Percentiles rank a stretch among this genome's conserved stretches.
Evolutionary conservation across 1,140 invertebrate genomes (phyloP).

Genomic region (Oppia nitens): DNA sequence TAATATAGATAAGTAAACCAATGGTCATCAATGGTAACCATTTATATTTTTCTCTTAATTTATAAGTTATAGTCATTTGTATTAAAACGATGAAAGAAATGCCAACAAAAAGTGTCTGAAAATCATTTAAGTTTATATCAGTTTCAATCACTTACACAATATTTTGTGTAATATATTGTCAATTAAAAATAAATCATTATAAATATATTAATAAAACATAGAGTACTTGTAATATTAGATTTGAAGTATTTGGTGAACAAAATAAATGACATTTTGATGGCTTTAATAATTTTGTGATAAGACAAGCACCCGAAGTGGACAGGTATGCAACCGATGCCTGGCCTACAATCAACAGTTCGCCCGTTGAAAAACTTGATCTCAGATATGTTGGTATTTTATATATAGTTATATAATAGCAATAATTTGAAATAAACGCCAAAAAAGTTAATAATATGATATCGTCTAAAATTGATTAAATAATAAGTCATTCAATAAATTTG

Average conservation of each 20-base stretch:
- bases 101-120: neutral
- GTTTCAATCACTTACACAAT: neutral
- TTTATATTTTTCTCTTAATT: neutral
- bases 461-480: no score
- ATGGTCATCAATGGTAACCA: neutral
- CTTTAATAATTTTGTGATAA: neutral
- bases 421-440: neutral
- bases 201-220: neutral
- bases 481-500: no score
- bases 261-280: neutral
- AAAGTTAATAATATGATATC: no score
- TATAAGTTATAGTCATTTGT: neutral
- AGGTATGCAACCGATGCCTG: neutral
- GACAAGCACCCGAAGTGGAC: neutral
- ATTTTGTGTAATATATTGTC: neutral
- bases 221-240: neutral
- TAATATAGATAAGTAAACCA: neutral
- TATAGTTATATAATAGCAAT: neutral
- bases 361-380: neutral
- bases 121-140: neutral
- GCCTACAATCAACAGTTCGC: neutral
- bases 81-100: neutral
- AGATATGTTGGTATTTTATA: neutral
- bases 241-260: neutral
- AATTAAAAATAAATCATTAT: neutral